Conservation (phyloP, 2,797 vertebrate species). For the Enteromius fasciolatus region DNA sequence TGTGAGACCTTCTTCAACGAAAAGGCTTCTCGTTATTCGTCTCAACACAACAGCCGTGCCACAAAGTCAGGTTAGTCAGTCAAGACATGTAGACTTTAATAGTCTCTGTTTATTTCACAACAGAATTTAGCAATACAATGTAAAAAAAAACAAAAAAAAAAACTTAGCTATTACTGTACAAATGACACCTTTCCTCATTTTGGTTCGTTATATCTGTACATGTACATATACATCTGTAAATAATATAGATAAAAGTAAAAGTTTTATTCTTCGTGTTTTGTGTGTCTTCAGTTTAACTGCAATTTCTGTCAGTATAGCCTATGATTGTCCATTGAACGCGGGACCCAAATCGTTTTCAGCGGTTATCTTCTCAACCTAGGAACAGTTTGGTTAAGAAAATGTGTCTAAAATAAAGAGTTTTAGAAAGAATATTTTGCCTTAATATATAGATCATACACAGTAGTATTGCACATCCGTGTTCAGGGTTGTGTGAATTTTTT, state of each 20-base stretch:
- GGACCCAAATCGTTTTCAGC: conserved; percentile 17
- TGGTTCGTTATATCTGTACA: conserved; percentile 77
- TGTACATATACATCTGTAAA: conserved; percentile 72
- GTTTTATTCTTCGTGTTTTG: conserved; percentile 12
- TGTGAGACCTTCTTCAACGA: not conserved
- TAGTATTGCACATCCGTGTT: conserved; percentile 78
- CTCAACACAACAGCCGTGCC: conserved; percentile 25
- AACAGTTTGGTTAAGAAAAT: conserved; percentile 10
- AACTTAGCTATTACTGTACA: conserved; percentile 74
- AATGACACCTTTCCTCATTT: conserved; percentile 65
- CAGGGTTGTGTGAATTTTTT: conserved; percentile 44
- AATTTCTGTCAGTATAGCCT: conserved; percentile 15
- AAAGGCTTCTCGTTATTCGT: not conserved
- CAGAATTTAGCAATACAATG: conserved; percentile 84
- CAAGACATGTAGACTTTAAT: conserved; percentile 58
- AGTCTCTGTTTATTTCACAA: conserved; percentile 85
- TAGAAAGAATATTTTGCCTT: conserved; percentile 25
- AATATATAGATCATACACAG: conserved; percentile 50
- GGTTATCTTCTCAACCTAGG: conserved; percentile 9
- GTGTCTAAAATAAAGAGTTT: conserved; percentile 3
- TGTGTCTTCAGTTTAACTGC: conserved; percentile 33
- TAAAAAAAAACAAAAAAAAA: conserved; percentile 74
- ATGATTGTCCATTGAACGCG: conserved; percentile 54
- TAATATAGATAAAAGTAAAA: conserved; percentile 44
- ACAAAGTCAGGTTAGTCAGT: conserved; percentile 32